Evolutionary conservation across 2,888 invertebrate genomes (phyloP).

Genomic region (Cryptocheilus praepositus): DNA sequence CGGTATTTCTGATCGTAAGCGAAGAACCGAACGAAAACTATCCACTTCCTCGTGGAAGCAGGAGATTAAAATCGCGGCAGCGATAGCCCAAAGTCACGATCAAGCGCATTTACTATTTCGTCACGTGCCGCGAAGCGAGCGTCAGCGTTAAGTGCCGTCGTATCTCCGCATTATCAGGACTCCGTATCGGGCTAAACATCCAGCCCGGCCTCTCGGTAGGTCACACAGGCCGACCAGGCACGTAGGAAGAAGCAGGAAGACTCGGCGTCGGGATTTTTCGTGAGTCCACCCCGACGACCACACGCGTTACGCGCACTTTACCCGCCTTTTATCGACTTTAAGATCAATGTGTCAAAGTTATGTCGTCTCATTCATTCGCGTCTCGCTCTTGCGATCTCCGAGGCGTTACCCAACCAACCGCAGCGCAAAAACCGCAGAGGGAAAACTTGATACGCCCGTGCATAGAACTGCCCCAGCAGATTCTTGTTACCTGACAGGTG

Average conservation of each 20-base stretch:
- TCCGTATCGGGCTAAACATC: too few relatives aligned
- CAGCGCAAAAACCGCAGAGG: slow-evolving; percentile 46
- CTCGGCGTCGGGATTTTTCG: slow-evolving; percentile 7
- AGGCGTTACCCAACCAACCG: slow-evolving; percentile 43
- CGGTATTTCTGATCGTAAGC: too few relatives aligned
- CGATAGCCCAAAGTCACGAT: slow-evolving; percentile 39
- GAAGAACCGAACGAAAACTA: too few relatives aligned
- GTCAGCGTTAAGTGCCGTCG: slow-evolving; percentile 3
- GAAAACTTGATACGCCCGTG: slow-evolving; percentile 38
- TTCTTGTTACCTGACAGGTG: slow-evolving; percentile 48
- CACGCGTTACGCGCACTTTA: slow-evolving; percentile 47
- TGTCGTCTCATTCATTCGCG: slow-evolving; percentile 36
- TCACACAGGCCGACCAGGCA: too few relatives aligned
- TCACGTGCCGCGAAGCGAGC: slow-evolving; percentile 9
- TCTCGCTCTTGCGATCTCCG: slow-evolving; percentile 39
- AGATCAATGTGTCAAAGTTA: slow-evolving; percentile 56
- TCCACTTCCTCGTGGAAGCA: too few relatives aligned
- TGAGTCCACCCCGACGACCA: slow-evolving; percentile 17
- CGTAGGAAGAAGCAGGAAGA: slow-evolving; percentile 39
- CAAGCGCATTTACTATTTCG: slow-evolving; percentile 19
- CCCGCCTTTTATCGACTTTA: slow-evolving; percentile 42
- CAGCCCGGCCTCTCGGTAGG: too few relatives aligned
- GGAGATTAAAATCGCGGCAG: neutral
- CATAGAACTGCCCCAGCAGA: slow-evolving; percentile 18
- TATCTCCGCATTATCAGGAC: too few relatives aligned